A percentile compares a stretch with the other conserved stretches of the same genome.
phyloP scores from a whole-genome alignment of 2,888 invertebrate species.

The Conomelus anceps region DNA sequence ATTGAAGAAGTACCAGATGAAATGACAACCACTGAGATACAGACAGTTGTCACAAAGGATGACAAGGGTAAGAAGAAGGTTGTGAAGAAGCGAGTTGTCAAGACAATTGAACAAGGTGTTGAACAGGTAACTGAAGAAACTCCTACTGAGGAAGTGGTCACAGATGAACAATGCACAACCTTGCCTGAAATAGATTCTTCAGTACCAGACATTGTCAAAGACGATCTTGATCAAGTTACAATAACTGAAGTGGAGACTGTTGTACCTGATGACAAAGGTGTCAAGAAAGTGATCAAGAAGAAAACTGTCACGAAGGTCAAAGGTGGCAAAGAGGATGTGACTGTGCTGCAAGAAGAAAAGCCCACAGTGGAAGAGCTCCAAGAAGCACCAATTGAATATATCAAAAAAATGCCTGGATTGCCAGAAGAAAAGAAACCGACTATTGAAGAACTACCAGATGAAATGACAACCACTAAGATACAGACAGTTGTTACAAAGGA shows the following conservation, averaged over 20 bases:
- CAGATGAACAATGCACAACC: constrained; percentile 11
- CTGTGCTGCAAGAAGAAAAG: constrained; percentile 9
- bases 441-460: too few relatives aligned
- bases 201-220: constrained; percentile 15
- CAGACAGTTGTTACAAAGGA: too few relatives aligned
- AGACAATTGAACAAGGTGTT: background rate
- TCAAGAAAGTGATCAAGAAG: constrained; percentile 15
- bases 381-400: background rate
- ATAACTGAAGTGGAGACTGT: constrained; percentile 38
- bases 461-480: too few relatives aligned
- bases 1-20: constrained; percentile 33
- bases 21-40: background rate
- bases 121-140: constrained; percentile 16
- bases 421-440: too few relatives aligned
- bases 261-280: constrained; percentile 5
- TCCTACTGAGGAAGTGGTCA: constrained; percentile 19
- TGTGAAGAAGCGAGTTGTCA: background rate
- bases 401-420: too few relatives aligned
- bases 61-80: too few relatives aligned
- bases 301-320: constrained; percentile 29
- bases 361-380: background rate
- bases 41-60: constrained; percentile 6
- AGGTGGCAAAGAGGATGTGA: constrained; percentile 21
- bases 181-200: constrained; percentile 12
- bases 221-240: constrained; percentile 40